Percentiles rank a stretch among this genome's conserved stretches.
phyloP scores from a whole-genome alignment of 2,888 invertebrate genomes.

The Camptogramma bilineatum region DNA sequence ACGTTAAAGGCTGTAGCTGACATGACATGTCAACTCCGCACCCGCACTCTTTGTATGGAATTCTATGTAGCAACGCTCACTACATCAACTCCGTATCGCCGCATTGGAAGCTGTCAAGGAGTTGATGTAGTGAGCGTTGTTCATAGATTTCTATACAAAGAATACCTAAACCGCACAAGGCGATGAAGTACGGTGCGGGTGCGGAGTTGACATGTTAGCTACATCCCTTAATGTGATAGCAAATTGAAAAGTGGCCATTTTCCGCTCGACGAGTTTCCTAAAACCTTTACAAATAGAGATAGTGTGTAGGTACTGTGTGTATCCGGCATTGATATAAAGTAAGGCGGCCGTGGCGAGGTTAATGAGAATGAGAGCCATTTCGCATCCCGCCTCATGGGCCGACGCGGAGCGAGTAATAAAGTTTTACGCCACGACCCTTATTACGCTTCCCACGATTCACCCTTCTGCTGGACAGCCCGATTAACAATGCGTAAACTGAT shows the following conservation, averaged over 20 bases:
- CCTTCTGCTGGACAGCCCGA: slow-evolving; percentile 67
- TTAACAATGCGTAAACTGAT: slow-evolving; percentile 77
- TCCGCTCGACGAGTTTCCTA: slow-evolving; percentile 40
- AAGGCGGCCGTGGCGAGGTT: slow-evolving; percentile 68
- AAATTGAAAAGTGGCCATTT: slow-evolving; percentile 37
- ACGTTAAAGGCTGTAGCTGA: too few relatives aligned
- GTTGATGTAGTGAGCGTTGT: too few relatives aligned
- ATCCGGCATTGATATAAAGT: slow-evolving; percentile 66
- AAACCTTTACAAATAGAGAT: slow-evolving; percentile 44
- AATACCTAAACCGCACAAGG: too few relatives aligned
- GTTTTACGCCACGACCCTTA: slow-evolving; percentile 76
- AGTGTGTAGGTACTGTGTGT: slow-evolving; percentile 58
- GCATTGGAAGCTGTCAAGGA: too few relatives aligned
- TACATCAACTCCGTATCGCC: too few relatives aligned
- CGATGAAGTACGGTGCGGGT: too few relatives aligned
- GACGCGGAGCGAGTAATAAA: slow-evolving; percentile 73
- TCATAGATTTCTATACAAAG: too few relatives aligned
- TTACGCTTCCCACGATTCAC: slow-evolving; percentile 66
- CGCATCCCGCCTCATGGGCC: slow-evolving; percentile 66
- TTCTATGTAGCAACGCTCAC: too few relatives aligned
- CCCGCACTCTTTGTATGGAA: too few relatives aligned
- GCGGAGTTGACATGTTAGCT: too few relatives aligned
- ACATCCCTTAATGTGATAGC: slow-evolving; percentile 20
- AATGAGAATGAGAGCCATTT: slow-evolving; percentile 78
- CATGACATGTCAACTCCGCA: too few relatives aligned